Percentiles rank a stretch among this genome's conserved stretches.
Evolutionary conservation across 2,888 invertebrate genomes (phyloP).

Genomic region (Lagria hirta): DNA sequence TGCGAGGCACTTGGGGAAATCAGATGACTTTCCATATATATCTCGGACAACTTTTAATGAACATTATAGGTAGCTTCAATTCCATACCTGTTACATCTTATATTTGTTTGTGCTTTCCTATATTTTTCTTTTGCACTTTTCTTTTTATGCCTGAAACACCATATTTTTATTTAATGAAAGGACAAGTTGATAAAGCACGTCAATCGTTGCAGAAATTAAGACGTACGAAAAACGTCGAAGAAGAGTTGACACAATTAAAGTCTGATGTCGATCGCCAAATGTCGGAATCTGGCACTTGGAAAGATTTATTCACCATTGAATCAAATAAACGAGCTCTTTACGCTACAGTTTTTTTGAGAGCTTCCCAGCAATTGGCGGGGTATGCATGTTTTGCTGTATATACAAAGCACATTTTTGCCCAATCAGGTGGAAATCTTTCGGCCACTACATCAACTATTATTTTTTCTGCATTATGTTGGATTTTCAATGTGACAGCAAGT

Average conservation of each 20-base stretch:
- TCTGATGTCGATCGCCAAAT: constrained; percentile 42
- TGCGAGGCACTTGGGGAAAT: constrained; percentile 45
- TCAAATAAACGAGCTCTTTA: constrained; percentile 42
- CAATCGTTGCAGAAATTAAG: constrained; percentile 35
- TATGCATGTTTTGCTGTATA: constrained; percentile 39
- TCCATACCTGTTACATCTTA: constrained; percentile 57
- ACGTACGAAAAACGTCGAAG: constrained; percentile 36
- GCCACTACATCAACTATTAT: constrained; percentile 41
- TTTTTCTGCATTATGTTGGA: constrained; percentile 29
- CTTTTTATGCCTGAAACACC: constrained; percentile 63
- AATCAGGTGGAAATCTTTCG: constrained; percentile 44
- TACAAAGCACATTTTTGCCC: constrained; percentile 45
- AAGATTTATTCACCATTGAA: constrained; percentile 39
- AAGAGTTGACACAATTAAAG: constrained; percentile 36
- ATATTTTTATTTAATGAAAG: constrained; percentile 40
- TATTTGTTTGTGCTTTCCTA: constrained; percentile 61
- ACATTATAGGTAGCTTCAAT: constrained; percentile 61
- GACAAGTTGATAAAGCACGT: constrained; percentile 36
- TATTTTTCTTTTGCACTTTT: constrained; percentile 60
- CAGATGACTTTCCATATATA: constrained; percentile 35
- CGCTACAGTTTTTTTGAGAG: constrained; percentile 41
- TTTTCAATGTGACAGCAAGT: constrained; percentile 31
- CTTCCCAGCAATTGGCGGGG: constrained; percentile 45
- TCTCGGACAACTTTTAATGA: constrained; percentile 40
- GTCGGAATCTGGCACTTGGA: constrained; percentile 44